Conservation (phyloP, 23 tunicate species). For the Ascidia mentula region DNA sequence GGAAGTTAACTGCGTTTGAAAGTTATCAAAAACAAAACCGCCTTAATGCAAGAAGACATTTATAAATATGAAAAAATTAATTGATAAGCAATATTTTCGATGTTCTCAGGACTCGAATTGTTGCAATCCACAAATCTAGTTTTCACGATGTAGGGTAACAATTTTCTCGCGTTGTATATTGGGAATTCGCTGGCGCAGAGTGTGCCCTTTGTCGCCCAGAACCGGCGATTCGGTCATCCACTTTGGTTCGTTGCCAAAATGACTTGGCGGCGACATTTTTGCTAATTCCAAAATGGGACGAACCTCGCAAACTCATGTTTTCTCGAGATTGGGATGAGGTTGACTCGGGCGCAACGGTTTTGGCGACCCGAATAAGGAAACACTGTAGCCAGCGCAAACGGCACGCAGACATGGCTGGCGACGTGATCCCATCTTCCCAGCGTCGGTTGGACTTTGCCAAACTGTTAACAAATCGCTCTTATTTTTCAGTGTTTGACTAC, state of each 20-base stretch:
- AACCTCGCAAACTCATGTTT: neutral
- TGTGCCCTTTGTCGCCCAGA: neutral
- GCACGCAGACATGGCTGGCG: neutral
- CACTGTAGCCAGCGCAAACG: neutral
- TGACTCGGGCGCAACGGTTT: neutral
- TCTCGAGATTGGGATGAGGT: neutral
- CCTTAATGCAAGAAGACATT: too few species aligned
- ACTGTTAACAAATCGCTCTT: neutral
- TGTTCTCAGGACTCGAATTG: too few species aligned
- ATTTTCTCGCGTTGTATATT: too few species aligned
- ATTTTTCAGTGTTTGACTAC: conserved; percentile 70
- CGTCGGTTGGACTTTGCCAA: neutral
- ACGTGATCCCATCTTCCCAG: neutral
- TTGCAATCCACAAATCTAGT: too few species aligned
- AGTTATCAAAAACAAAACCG: too few species aligned
- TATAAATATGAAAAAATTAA: too few species aligned
- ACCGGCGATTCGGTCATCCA: neutral
- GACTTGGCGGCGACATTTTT: neutral
- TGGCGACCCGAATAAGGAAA: neutral
- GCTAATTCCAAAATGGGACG: neutral
- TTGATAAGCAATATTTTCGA: too few species aligned
- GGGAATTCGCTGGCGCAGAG: too few species aligned
- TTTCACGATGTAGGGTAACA: too few species aligned
- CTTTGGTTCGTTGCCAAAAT: neutral
- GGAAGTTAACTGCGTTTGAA: too few species aligned